These are phyloP conservation scores for Mormyrus proboscirostris DNA, from an alignment of 2,797 vertebrate genomes.

Conservation along the genomic window DNA sequence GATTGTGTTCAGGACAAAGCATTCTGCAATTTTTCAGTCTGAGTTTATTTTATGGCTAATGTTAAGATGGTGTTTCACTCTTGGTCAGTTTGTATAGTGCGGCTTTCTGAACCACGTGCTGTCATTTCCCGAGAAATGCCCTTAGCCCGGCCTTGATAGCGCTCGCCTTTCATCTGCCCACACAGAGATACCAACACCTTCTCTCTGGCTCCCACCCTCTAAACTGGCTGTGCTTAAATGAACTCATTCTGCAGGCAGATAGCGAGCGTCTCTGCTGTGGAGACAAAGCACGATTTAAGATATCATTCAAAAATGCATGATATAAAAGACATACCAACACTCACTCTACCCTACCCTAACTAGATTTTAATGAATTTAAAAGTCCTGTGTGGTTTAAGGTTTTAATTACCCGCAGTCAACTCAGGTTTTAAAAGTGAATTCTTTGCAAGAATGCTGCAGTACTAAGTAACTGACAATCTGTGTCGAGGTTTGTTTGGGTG, in stretches of 20 bases:
- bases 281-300: not conserved
- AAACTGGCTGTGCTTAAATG: constrained; percentile 33
- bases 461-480: not conserved
- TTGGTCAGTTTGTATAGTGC: not conserved
- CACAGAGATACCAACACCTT: constrained; percentile 36
- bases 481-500: not conserved
- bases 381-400: not conserved
- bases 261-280: not conserved
- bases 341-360: not conserved
- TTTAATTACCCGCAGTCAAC: not conserved
- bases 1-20: not conserved
- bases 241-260: not conserved
- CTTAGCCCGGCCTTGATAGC: constrained; percentile 43
- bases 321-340: not conserved
- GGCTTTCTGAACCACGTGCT: constrained; percentile 7
- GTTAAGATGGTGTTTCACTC: not conserved
- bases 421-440: not conserved
- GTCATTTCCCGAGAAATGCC: constrained; percentile 36
- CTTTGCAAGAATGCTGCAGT: not conserved
- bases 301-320: not conserved
- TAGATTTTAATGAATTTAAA: not conserved
- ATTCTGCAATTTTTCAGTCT: not conserved
- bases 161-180: constrained; percentile 46
- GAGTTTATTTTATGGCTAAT: not conserved
- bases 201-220: constrained; percentile 33